Base-by-base conservation (phyloP, 1,140 invertebrate species). In the Aporrectodea caliginosa region DNA sequence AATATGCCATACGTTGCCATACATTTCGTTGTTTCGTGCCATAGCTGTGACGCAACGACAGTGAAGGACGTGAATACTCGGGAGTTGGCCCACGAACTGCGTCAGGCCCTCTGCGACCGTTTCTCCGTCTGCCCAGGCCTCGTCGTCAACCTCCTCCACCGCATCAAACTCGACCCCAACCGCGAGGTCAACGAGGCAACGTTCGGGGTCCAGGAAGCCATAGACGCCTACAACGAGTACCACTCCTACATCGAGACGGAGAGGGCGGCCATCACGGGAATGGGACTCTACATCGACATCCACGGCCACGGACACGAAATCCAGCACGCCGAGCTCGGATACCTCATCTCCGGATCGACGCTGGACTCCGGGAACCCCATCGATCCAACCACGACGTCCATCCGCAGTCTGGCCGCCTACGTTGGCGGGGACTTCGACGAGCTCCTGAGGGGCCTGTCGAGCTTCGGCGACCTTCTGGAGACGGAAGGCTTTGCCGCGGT, bases 251-350 rank as follows among this genome's bases (percentile, higher is more conserved):
- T 79, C 58, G 69, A 58, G 2, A 30, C 2, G 1, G 78, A 73
- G 75, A 79, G 70, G 34, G n/a, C 16, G 78, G n/a, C 79, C 35
- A 80, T 1, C 58, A 16, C 6, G 6, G 71, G 72, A 14, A 35
- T 68, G 2, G 79, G 71, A 58, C 35, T 82, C n/a, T 34, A 82
- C 27, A 68, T 82, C 71, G 81, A 82, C 58, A 79, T 82, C n/a
- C 81, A 82, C 70, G 81, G 81, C 2, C 78, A 82, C n/a, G 70
- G 77, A 30, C 81, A 82, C 69, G 30, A 27, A 22, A 77, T 78
- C 22, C 69, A 81, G 35, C 82, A 76, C 80, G 31, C 76, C 14
- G 81, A 82, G 77, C 34, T 82, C 22, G 81, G 81, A 16, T 82
- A 82, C 74, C 34, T 75, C 16, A 35, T 80, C 1, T 74, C 31